These are phyloP conservation scores for Eurosta solidaginis DNA, from an alignment of 1,140 invertebrate species.

Conservation along the genomic window DNA sequence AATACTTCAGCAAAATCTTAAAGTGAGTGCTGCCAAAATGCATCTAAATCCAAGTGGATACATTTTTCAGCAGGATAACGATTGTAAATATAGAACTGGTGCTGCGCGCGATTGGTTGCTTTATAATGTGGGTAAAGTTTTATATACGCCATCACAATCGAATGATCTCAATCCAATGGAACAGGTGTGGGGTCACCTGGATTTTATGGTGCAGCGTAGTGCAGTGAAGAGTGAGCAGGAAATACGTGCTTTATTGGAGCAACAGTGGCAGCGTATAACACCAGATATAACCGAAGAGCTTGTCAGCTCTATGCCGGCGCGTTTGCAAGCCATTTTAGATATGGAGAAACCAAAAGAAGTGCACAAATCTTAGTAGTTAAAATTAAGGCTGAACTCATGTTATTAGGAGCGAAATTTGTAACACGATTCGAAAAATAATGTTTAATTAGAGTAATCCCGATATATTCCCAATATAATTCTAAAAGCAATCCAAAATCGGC, in stretches of 20 bases:
- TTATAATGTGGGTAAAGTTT: not conserved
- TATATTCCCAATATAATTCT: too few species aligned
- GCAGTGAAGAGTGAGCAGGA: not conserved
- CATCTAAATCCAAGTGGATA: not conserved
- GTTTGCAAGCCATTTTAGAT: not conserved
- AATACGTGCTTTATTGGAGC: not conserved
- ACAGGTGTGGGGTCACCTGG: constrained; percentile 12
- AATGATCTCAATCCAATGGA: constrained; percentile 21
- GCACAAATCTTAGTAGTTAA: too few species aligned
- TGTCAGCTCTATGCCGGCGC: not conserved
- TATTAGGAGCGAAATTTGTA: too few species aligned
- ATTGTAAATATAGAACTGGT: not conserved
- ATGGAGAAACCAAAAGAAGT: not conserved
- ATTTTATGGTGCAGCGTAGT: not conserved
- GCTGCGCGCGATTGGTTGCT: constrained; percentile 7
- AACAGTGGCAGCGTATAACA: not conserved
- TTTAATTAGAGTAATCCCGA: too few species aligned
- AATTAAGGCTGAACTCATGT: too few species aligned
- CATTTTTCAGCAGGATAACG: constrained; percentile 27
- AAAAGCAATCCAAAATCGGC: too few species aligned
- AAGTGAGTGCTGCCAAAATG: not conserved
- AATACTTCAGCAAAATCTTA: not conserved
- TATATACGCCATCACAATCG: constrained; percentile 14
- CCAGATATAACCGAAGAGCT: not conserved
- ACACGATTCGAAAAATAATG: too few species aligned